phyloP scores from a whole-genome alignment of 2,113 vertebrate genomes.

The Athene cunicularia region DNA sequence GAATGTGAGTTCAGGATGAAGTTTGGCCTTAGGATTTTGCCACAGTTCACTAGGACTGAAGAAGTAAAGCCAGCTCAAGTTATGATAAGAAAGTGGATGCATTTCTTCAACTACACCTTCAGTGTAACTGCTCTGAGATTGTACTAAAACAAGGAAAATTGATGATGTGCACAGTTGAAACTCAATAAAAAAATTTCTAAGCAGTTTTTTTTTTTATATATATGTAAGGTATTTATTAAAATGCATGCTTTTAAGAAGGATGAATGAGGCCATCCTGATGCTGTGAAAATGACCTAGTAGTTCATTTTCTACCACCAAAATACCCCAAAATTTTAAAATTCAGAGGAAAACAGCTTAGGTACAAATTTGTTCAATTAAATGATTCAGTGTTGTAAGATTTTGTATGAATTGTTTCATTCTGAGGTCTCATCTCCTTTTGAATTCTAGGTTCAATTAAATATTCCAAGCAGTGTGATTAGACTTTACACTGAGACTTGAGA shows the following conservation, averaged over 20 bases:
- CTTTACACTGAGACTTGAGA: background rate
- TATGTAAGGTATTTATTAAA: background rate
- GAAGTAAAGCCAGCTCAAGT: background rate
- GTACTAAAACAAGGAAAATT: background rate
- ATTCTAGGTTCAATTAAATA: background rate
- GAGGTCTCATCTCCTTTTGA: background rate
- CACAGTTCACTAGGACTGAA: background rate
- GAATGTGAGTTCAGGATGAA: background rate
- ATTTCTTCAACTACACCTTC: background rate
- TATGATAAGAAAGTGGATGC: background rate
- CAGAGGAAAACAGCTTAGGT: background rate
- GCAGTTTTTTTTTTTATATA: background rate
- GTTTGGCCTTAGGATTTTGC: background rate
- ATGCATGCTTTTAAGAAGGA: background rate
- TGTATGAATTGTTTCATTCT: background rate
- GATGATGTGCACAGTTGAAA: background rate
- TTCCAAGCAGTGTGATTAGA: background rate
- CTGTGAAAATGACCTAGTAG: background rate
- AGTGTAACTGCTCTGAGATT: background rate
- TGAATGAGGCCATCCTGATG: background rate
- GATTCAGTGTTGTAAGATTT: background rate
- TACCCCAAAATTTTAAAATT: background rate
- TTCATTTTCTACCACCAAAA: background rate
- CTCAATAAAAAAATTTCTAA: background rate
- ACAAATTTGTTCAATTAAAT: background rate